Conservation (phyloP, 1,140 invertebrate species). For the Ptiloglossa arizonensis region DNA sequence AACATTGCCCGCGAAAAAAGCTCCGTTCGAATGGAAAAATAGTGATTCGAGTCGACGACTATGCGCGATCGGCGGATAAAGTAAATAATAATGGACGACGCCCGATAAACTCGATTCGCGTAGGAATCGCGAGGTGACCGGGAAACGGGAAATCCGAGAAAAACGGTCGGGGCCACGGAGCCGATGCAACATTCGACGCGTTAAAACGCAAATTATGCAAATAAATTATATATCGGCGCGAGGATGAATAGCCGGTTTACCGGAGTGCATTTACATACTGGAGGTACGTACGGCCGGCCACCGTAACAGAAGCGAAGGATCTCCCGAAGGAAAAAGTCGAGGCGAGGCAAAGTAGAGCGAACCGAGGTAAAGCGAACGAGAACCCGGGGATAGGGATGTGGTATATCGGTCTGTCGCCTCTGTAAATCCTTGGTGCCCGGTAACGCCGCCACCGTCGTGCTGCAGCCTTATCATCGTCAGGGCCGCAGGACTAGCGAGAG, state of each 20-base stretch:
- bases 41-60: no score
- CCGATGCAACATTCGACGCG: neutral
- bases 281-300: slow-evolving; percentile 26
- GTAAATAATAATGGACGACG: no score
- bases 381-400: slow-evolving; percentile 57
- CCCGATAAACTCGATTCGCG: no score
- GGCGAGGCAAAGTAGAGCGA: slow-evolving; percentile 61
- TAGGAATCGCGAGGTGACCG: no score
- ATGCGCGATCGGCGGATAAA: no score
- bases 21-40: no score
- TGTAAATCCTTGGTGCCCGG: slow-evolving; percentile 69
- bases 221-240: slow-evolving; percentile 36
- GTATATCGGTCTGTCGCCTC: slow-evolving; percentile 72
- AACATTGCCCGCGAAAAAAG: no score
- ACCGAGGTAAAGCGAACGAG: slow-evolving; percentile 58
- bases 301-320: slow-evolving; percentile 56
- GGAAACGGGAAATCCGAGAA: neutral
- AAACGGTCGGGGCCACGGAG: neutral
- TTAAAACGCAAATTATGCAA: slow-evolving; percentile 12
- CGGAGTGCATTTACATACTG: slow-evolving; percentile 37
- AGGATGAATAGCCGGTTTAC: slow-evolving; percentile 38
- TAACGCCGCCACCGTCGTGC: slow-evolving; percentile 69
- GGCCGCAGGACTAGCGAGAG: slow-evolving; percentile 60
- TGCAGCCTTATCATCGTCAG: slow-evolving; percentile 69
- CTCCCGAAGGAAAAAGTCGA: slow-evolving; percentile 37